Evolutionary conservation across 2,797 vertebrate species (phyloP).

Genomic region (Hemibagrus guttatus): DNA sequence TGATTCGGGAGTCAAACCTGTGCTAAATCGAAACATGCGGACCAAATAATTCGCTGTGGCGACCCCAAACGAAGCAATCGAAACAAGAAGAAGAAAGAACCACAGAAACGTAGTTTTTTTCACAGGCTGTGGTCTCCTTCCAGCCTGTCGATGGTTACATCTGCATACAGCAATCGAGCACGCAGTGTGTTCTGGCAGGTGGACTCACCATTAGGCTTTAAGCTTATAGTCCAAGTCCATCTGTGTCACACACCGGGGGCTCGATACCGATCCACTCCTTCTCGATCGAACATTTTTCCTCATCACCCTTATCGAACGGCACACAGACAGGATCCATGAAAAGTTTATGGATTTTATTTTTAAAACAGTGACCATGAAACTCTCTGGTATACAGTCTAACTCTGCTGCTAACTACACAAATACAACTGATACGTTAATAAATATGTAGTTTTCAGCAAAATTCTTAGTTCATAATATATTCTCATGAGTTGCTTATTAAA

Average conservation of each 20-base stretch:
- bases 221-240: neutral
- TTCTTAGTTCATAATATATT: no score
- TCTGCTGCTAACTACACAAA: neutral
- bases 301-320: neutral
- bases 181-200: neutral
- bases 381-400: neutral
- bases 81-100: no score
- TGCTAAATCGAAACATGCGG: no score
- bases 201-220: neutral
- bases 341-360: neutral
- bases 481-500: no score
- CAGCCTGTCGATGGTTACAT: no score
- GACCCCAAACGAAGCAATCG: no score
- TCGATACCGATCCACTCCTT: neutral
- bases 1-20: no score
- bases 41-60: no score
- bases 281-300: neutral
- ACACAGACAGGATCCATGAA: neutral
- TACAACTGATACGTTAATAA: no score
- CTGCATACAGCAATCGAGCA: neutral
- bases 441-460: no score
- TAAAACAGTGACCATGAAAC: neutral
- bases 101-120: no score
- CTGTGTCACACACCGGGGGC: neutral
- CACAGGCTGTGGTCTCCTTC: neutral